A percentile compares a stretch with the other conserved stretches of the same genome.
Conservation (phyloP, 2,113 vertebrate species). For the Poeciliopsis prolifica region DNA sequence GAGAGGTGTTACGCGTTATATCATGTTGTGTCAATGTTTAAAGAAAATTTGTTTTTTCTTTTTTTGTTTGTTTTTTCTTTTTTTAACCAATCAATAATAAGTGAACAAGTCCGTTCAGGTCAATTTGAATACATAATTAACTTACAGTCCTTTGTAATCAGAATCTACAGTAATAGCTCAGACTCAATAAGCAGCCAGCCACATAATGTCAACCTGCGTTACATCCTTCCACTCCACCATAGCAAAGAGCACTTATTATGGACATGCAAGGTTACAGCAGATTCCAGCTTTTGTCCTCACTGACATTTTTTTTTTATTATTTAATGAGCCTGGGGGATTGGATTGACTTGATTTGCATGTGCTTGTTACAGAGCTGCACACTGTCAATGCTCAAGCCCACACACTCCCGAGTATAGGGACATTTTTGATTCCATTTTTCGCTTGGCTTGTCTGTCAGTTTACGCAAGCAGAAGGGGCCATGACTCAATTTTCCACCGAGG, state of each 20-base stretch:
- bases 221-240: constrained; percentile 34
- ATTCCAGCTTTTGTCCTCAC: constrained; percentile 52
- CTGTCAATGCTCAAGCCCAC: constrained; percentile 41
- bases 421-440: constrained; percentile 62
- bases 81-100: neutral
- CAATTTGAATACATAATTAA: neutral
- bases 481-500: constrained; percentile 65
- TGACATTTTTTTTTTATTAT: constrained; percentile 66
- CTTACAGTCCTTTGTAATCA: neutral
- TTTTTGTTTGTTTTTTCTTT: too few relatives aligned
- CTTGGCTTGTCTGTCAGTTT: constrained; percentile 57
- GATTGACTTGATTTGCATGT: constrained; percentile 61
- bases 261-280: constrained; percentile 53
- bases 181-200: constrained; percentile 14
- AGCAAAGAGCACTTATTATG: constrained; percentile 38
- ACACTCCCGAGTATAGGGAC: constrained; percentile 46
- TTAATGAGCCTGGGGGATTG: constrained; percentile 60
- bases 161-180: constrained; percentile 2
- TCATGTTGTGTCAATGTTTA: too few relatives aligned
- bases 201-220: constrained; percentile 25
- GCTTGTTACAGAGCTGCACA: constrained; percentile 49
- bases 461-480: constrained; percentile 48
- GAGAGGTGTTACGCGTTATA: too few relatives aligned
- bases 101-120: neutral
- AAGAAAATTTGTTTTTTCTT: too few relatives aligned